Percentiles rank a stretch among this genome's conserved stretches.
These are phyloP conservation scores for Lepus oiostolus DNA, from an alignment of 2,797 vertebrate genomes.

Conservation along the genomic window DNA sequence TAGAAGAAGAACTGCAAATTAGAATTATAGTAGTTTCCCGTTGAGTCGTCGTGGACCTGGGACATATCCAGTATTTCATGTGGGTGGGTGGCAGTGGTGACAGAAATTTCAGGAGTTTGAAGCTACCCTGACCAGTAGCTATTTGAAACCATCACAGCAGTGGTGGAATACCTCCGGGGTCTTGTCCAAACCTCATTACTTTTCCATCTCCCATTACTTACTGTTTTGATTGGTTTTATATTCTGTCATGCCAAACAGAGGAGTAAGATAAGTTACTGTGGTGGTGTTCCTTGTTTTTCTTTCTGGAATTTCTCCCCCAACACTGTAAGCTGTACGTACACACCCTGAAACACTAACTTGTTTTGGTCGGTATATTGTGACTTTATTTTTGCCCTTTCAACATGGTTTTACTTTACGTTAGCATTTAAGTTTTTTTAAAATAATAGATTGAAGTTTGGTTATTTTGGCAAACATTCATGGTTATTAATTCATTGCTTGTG, in stretches of 20 bases:
- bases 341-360: neutral
- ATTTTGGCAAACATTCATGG: neutral
- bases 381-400: constrained; percentile 17
- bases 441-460: neutral
- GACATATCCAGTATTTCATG: constrained; percentile 34
- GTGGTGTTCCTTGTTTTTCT: constrained; percentile 42
- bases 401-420: constrained; percentile 44
- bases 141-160: constrained; percentile 37
- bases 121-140: constrained; percentile 41
- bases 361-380: constrained; percentile 1
- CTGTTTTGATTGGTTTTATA: constrained; percentile 70
- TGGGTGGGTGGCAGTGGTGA: constrained; percentile 21
- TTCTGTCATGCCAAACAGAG: constrained; percentile 32
- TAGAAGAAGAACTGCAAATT: constrained; percentile 35
- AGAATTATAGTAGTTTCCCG: constrained; percentile 47
- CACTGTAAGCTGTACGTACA: neutral
- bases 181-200: constrained; percentile 65
- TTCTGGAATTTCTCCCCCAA: constrained; percentile 19
- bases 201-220: constrained; percentile 63
- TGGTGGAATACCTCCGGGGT: constrained; percentile 58
- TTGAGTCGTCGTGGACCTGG: neutral
- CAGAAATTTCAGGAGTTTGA: constrained; percentile 49
- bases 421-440: constrained; percentile 57
- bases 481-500: neutral
- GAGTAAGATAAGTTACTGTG: constrained; percentile 34